Base-by-base conservation (phyloP, 2,888 invertebrate species). In the Bimastos eiseni region DNA sequence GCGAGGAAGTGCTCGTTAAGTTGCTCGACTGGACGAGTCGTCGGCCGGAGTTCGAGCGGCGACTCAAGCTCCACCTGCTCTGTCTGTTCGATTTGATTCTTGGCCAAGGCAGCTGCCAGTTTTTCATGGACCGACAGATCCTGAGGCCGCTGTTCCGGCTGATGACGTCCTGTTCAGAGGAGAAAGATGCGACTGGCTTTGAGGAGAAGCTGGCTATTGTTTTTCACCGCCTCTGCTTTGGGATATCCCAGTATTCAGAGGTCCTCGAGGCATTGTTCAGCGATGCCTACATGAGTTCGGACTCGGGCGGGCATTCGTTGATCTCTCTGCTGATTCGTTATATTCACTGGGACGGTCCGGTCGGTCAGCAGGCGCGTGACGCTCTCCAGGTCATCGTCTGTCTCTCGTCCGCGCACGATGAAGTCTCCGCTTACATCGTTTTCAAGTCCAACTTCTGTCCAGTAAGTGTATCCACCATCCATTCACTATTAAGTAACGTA, bases 371-470 rank as follows among this genome's bases (percentile, higher is more conserved):
- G 94, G 98, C 98, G 21, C 96, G 98, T 91, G 98, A 98, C 96
- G 98, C 98, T 0, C 95, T 98, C 92, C 95, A 98, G 36, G 96
- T 98, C 8, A 98, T 98, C 94, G 98, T 98, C 96, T 97, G 98
- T n/a, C 96, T 98, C 93, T 98, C 98, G 0, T 97, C 97, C 92
- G 97, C 97, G 93, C 93, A 94, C 92, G 96, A 97, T 49, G 97
- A 96, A 93, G 96, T 99, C 88, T 98, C 98, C 37, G 96, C 96
- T 91, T 98, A 97, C 94, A 97, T 98, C 94, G 97, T 97, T 86
- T 96, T 97, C 94, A 96, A 97, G 94, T 98, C 98, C 8, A 97
- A 98, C 95, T 97, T 99, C 94, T 98, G 98, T 94, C 98, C 98
- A 30, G 97, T 98, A 94, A 95, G 94, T 94, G 1, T 34, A 37